phyloP scores from a whole-genome alignment of 2,888 invertebrate species.

The Masnerella sp. region DNA sequence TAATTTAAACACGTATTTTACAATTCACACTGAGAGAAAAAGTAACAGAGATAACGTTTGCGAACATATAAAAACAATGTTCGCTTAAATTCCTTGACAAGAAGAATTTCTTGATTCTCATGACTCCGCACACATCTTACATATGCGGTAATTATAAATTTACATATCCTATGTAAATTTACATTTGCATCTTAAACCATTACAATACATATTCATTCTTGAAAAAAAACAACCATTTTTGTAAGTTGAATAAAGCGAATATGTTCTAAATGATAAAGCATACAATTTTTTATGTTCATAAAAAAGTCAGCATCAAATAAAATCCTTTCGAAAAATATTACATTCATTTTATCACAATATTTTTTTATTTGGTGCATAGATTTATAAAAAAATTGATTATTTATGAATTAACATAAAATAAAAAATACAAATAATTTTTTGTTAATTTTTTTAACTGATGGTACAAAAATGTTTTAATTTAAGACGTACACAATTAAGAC shows the following conservation, averaged over 20 bases:
- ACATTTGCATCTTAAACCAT: slow-evolving; percentile 32
- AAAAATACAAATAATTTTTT: no score
- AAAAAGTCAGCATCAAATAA: no score
- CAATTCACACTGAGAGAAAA: no score
- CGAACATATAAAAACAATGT: slow-evolving; percentile 36
- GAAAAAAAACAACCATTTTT: slow-evolving; percentile 19
- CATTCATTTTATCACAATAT: no score
- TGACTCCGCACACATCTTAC: slow-evolving; percentile 26
- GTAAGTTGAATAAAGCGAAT: slow-evolving; percentile 3
- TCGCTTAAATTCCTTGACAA: slow-evolving; percentile 41
- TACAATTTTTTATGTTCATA: background rate
- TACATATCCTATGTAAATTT: slow-evolving; percentile 44
- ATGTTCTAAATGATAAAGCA: slow-evolving; percentile 3
- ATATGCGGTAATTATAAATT: slow-evolving; percentile 39
- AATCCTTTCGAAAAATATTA: no score
- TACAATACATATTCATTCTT: slow-evolving; percentile 18
- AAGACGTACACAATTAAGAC: no score
- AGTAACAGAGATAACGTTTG: slow-evolving; percentile 19
- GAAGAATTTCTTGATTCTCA: slow-evolving; percentile 35
- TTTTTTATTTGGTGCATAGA: no score
- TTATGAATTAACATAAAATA: no score
- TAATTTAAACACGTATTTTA: slow-evolving; percentile 54
- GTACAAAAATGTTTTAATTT: no score
- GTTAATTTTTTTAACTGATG: no score
- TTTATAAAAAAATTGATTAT: no score